Percentiles rank a stretch among this genome's conserved stretches.
Conservation (phyloP, 2,888 invertebrate species). For the Amorpha juglandis region DNA sequence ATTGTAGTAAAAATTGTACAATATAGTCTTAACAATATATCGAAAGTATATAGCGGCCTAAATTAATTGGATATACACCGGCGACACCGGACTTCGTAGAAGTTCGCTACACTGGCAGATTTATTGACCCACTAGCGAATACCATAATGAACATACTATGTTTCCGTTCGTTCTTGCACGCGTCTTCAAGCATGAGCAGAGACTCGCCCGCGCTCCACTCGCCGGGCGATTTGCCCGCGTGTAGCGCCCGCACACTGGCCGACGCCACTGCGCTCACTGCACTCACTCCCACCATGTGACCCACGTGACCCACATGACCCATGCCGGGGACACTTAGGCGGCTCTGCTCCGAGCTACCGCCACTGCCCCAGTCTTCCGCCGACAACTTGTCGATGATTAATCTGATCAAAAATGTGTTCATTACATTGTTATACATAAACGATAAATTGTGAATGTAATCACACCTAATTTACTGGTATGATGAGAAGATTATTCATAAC, state of each 20-base stretch:
- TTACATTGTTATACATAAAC: background rate
- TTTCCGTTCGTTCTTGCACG: constrained; percentile 78
- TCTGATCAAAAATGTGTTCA: constrained; percentile 45
- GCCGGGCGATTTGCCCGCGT: constrained; percentile 77
- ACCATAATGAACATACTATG: constrained; percentile 58
- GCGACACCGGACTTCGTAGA: no score
- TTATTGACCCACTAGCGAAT: no score
- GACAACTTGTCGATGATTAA: constrained; percentile 79
- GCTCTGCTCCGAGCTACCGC: constrained; percentile 48
- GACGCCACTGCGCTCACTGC: constrained; percentile 37
- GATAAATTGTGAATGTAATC: no score
- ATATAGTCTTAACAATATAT: no score
- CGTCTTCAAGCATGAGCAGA: constrained; percentile 78
- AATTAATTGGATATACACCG: no score
- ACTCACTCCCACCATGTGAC: constrained; percentile 33
- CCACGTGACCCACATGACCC: background rate
- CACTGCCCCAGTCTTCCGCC: constrained; percentile 64
- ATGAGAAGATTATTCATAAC: no score
- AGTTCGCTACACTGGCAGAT: no score
- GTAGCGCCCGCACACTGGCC: constrained; percentile 53
- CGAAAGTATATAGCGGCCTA: no score
- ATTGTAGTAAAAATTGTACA: no score
- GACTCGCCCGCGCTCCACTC: constrained; percentile 81
- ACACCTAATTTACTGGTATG: no score
- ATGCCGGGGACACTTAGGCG: constrained; percentile 37